Base-by-base conservation (phyloP, 2,888 invertebrate genomes). In the Gymnosoma rotundatum region DNA sequence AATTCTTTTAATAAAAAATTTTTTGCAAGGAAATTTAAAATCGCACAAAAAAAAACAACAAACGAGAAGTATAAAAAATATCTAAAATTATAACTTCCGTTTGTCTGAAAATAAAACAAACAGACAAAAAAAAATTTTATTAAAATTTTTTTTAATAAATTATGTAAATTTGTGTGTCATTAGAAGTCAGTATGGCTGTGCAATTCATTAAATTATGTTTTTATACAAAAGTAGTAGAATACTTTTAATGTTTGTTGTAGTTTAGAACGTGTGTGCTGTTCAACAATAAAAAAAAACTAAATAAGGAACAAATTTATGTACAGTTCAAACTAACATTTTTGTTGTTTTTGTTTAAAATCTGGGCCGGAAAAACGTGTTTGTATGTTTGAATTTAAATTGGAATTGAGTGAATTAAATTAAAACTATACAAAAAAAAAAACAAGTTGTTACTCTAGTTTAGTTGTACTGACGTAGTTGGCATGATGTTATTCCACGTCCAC, bases 291-390 rank as follows among this genome's bases (percentile, higher is more conserved):
- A 54, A 56, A 63, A 66, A 58, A 58, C 20, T 58, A 42, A 58
- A 52, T 21, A 74, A 54, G 50, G 48, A 67, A 67, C n/a, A 32
- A 73, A 73, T 54, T 83, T 75, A 78, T 74, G 69, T 67, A 69
- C 54, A 67, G 54, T 81, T 81, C 42, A 66, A 61, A 18, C 48
- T 32, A 50, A 5, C 50, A 70, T 36, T 12, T n/a, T 16, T 42
- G 12, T 52, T 42, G 8, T 14, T 16, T 45, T 38, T 36, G 52
- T 25, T 60, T 48, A 36, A 63, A 84, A 84, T 81, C 84, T 84
- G 81, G 81, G 84, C 81, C 84, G 84, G 81, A 84, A 84, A 84
- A 81, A 84, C 84, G 73, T 84, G 84, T 84, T 81, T 84, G 78
- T 70, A 72, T 64, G 73, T 64, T 73, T 78, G 73, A 45, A 36